Percentiles rank a stretch among this genome's conserved stretches.
phyloP scores from a whole-genome alignment of 2,888 invertebrate species.

The Cancer borealis region DNA sequence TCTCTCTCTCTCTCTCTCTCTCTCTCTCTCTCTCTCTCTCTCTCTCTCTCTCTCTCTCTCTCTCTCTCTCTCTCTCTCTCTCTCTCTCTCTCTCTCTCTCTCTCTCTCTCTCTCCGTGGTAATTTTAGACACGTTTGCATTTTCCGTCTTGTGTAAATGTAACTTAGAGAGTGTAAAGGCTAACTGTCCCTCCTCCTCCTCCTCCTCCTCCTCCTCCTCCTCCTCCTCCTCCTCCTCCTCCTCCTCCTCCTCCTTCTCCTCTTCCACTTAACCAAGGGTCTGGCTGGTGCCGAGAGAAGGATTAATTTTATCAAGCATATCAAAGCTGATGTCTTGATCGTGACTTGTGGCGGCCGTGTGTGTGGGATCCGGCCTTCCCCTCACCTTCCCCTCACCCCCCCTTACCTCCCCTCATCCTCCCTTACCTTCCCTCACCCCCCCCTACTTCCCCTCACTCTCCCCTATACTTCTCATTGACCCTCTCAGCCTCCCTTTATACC shows the following conservation, averaged over 20 bases:
- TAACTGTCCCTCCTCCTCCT: not conserved
- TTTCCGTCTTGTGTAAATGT: constrained; percentile 16
- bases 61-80: constrained; percentile 12
- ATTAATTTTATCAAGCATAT: constrained; percentile 55
- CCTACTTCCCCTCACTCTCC: not conserved
- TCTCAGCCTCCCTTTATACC: not conserved
- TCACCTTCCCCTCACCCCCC: not conserved
- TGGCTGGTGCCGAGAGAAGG: constrained; percentile 4
- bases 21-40: constrained; percentile 37
- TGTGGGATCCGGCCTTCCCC: not conserved
- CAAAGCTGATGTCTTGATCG: constrained; percentile 58
- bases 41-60: constrained; percentile 37
- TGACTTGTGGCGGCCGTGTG: constrained; percentile 1
- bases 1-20: constrained; percentile 38
- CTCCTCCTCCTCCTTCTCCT: not conserved
- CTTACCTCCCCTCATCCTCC: not conserved
- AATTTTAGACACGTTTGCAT: not conserved
- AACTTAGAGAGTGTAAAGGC: not conserved
- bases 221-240: not conserved
- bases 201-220: constrained; percentile 9
- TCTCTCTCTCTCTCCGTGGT: not conserved
- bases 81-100: not conserved
- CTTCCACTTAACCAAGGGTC: constrained; percentile 23
- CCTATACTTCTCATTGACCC: not conserved
- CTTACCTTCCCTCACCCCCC: not conserved